Base-by-base conservation (phyloP, 2,888 invertebrate species). In the Spodoptera picta region DNA sequence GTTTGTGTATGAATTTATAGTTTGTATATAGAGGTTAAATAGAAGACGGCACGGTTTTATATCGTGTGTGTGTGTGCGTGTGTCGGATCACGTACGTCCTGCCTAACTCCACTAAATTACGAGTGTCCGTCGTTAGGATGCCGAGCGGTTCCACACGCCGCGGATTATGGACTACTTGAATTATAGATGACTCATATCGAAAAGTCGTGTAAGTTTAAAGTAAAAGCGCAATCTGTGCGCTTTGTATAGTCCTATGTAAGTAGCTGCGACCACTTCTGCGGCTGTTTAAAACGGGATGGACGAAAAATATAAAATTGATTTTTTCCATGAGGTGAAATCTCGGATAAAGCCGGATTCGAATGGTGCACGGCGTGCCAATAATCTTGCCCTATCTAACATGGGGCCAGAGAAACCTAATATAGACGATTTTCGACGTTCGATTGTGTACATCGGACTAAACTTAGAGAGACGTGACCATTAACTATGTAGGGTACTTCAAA, bases 71-170 rank as follows among this genome's bases (percentile, higher is more conserved):
- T 31, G 46, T 45, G 47, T 46, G 19, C 27, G 27, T 51, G 54
- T 67, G 27, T 43, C 11, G 36, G 58, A 51, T 58, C 72, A 75
- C 75, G 71, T 69, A 45, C 56, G 51, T 19, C 43, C 56, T 50
- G 42, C 48, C 68, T 58, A 51, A 57, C 54, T 63, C 14, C 47
- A 48, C 54, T 60, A 54, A 69, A 72, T 52, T 64, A 64, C 51
- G 57, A 58, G 60, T 51, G 64, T 23, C 65, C 54, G 54, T 51
- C 56, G 70, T 58, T 57, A 63, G 49, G 49, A 69, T 64, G 63
- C 59, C 63, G 24, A 44, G 44, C 51, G 43, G 19, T 42, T 60
- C 47, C 27, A 27, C 52, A 47, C 42, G 45, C 44, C 46, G 19
- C 41, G 53, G 59, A 53, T 59, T 60, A 62, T 59, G 44, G 56